These are phyloP conservation scores for Zoroaster sp. DNA, from an alignment of 53 echinoderm and acorn worm genomes.

Conservation along the genomic window DNA sequence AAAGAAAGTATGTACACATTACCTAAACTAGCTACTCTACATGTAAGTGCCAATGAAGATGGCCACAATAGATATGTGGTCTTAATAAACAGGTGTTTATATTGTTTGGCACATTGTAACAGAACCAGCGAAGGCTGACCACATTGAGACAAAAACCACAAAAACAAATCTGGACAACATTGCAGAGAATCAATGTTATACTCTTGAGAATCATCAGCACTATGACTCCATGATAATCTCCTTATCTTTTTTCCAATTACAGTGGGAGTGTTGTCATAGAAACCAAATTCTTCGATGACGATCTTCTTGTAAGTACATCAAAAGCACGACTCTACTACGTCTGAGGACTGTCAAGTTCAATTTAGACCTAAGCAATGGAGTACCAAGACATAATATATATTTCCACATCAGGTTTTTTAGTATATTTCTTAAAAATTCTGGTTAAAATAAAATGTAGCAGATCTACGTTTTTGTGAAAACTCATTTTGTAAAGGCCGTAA, in stretches of 20 bases:
- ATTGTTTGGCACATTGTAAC: too few relatives aligned
- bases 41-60: too few relatives aligned
- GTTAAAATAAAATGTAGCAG: not conserved
- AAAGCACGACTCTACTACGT: conserved; percentile 94
- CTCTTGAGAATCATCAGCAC: too few relatives aligned
- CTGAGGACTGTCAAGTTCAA: conserved; percentile 35
- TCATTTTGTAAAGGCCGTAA: not conserved
- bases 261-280: conserved; percentile 98
- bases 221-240: too few relatives aligned
- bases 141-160: too few relatives aligned
- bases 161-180: too few relatives aligned
- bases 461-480: not conserved
- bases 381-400: not conserved
- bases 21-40: too few relatives aligned
- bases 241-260: conserved; percentile 17
- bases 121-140: too few relatives aligned
- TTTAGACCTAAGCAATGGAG: not conserved
- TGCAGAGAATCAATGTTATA: too few relatives aligned
- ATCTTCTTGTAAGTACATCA: conserved; percentile 91
- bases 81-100: too few relatives aligned
- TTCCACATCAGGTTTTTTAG: not conserved
- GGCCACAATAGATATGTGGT: too few relatives aligned
- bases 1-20: too few relatives aligned
- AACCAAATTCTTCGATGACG: conserved; percentile 95
- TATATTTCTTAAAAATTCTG: not conserved